Percentiles rank a stretch among this genome's conserved stretches.
Evolutionary conservation across 2,888 invertebrate genomes (phyloP).

Genomic region (Mimumesa dahlbomi): DNA sequence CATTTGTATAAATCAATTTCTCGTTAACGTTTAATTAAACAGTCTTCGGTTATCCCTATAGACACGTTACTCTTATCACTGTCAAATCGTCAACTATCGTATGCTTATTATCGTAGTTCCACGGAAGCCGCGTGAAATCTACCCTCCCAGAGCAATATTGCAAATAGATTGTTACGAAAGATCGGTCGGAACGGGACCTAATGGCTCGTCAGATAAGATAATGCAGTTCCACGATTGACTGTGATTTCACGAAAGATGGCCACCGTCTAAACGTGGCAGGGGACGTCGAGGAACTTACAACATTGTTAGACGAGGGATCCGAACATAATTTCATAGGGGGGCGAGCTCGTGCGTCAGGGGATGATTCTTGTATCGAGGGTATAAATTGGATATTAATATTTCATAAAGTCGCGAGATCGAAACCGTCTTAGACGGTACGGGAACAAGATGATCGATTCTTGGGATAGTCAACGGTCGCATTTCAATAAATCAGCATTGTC

Average conservation of each 20-base stretch:
- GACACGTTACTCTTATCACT: conserved; percentile 5
- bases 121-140: conserved; percentile 5
- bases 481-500: no score
- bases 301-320: conserved; percentile 3
- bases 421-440: conserved; percentile 3
- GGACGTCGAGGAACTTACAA: conserved; percentile 8
- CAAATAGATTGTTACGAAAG: conserved; percentile 50
- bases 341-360: conserved; percentile 49
- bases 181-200: conserved; percentile 36
- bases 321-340: conserved; percentile 28
- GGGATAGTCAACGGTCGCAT: conserved; percentile 17
- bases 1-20: no score
- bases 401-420: conserved; percentile 63
- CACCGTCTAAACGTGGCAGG: conserved; percentile 13
- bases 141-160: conserved; percentile 25
- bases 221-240: conserved; percentile 36
- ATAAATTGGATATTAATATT: conserved; percentile 78
- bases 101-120: conserved; percentile 30
- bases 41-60: no score
- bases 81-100: conserved; percentile 3
- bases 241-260: conserved; percentile 37
- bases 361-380: conserved; percentile 68
- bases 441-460: conserved; percentile 33
- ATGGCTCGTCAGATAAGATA: conserved; percentile 66
- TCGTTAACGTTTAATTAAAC: no score